A percentile compares a stretch with the other conserved stretches of the same genome.
These are phyloP conservation scores for Entomobrya multifasciata DNA, from an alignment of 2,888 invertebrate genomes.

Conservation along the genomic window DNA sequence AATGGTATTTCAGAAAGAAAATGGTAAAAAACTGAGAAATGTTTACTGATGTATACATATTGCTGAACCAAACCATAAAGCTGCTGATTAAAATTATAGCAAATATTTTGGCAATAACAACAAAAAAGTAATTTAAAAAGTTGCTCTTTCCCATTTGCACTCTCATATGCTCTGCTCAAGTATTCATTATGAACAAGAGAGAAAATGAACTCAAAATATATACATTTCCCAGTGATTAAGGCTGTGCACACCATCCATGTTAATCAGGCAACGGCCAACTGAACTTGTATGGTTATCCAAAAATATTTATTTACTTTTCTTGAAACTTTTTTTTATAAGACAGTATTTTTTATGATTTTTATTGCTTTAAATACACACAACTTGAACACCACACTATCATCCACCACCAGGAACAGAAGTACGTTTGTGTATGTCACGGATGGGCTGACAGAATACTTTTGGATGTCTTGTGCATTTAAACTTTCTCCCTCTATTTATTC, in stretches of 20 bases:
- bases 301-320: neutral
- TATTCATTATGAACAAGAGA: neutral
- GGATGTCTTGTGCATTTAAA: neutral
- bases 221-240: neutral
- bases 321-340: conserved; percentile 4
- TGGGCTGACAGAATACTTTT: conserved; percentile 16
- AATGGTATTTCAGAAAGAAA: neutral
- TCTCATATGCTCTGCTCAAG: no score
- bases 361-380: neutral
- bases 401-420: neutral
- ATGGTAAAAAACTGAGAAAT: no score
- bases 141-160: neutral
- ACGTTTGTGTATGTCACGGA: conserved; percentile 13
- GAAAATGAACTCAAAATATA: neutral
- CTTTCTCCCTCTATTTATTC: neutral
- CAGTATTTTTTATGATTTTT: neutral
- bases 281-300: neutral
- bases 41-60: no score
- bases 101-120: conserved; percentile 12
- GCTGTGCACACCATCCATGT: neutral
- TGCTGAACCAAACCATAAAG: neutral
- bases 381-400: neutral
- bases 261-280: conserved; percentile 21
- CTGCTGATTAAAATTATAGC: neutral
- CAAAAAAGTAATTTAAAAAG: conserved; percentile 29